Evolutionary conservation across 2,797 vertebrate species (phyloP).

Genomic region (Sebastes alutus): DNA sequence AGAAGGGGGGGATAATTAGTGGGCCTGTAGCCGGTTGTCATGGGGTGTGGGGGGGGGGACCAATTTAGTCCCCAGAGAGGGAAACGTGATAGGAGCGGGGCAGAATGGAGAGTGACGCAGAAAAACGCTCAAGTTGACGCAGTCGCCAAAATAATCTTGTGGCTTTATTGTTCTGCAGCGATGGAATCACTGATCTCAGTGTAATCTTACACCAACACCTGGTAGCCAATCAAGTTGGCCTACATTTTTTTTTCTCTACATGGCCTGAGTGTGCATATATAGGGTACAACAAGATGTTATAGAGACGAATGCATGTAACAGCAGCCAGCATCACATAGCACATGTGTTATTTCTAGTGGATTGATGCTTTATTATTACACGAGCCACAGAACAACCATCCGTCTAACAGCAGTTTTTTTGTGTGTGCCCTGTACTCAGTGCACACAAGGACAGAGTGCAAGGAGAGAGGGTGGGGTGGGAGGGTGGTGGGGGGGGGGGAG

Average conservation of each 20-base stretch:
- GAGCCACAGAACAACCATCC: constrained; percentile 35
- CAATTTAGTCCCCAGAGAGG: constrained; percentile 83
- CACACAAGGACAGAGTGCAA: constrained; percentile 40
- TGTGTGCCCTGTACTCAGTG: constrained; percentile 22
- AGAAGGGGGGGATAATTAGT: constrained; percentile 79
- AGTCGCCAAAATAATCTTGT: constrained; percentile 79
- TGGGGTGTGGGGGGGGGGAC: constrained; percentile 50
- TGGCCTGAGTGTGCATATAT: not conserved
- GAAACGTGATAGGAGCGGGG: constrained; percentile 86
- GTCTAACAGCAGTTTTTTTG: constrained; percentile 8
- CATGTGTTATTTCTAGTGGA: constrained; percentile 15
- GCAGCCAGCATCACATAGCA: constrained; percentile 9
- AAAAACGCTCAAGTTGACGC: constrained; percentile 87
- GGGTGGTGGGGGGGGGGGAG: not conserved
- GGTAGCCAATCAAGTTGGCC: constrained; percentile 58
- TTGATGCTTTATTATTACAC: constrained; percentile 43
- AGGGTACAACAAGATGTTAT: not conserved
- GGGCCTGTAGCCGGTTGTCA: constrained; percentile 82
- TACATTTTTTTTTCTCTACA: constrained; percentile 29
- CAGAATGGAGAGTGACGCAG: constrained; percentile 89
- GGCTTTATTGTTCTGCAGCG: constrained; percentile 72
- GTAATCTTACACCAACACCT: constrained; percentile 72
- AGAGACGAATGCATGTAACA: constrained; percentile 11
- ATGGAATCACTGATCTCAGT: constrained; percentile 60
- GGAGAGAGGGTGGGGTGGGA: not conserved